Conservation (phyloP, 1,140 invertebrate species). For the Drosophila cardini region DNA sequence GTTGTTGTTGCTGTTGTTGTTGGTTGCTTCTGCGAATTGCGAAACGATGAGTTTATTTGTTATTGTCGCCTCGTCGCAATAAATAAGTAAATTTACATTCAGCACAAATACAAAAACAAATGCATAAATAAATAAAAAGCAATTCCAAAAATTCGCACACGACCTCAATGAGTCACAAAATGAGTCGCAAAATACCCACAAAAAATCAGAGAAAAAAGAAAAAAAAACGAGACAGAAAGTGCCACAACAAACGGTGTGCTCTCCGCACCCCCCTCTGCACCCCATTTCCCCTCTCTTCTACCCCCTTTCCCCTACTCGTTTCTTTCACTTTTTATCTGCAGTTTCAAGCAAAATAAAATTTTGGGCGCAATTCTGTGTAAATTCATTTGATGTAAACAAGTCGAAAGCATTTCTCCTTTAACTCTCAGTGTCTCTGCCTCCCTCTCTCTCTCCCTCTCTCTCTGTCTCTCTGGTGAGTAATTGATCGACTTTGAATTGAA, state of each 20-base stretch:
- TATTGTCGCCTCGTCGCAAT: conserved; percentile 57
- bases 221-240: conserved; percentile 31
- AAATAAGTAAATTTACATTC: conserved; percentile 80
- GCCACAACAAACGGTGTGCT: conserved; percentile 30
- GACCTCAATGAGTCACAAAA: conserved; percentile 75
- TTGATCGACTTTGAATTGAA: conserved; percentile 35
- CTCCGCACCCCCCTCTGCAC: conserved; percentile 13
- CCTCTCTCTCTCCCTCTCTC: not conserved
- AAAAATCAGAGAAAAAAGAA: conserved; percentile 1
- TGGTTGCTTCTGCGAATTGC: conserved; percentile 60
- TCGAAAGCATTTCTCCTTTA: conserved; percentile 4
- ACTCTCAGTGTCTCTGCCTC: not conserved
- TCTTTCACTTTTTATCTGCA: not conserved
- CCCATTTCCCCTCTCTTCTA: not conserved
- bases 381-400: conserved; percentile 24
- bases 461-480: conserved; percentile 3
- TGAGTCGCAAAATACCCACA: conserved; percentile 10
- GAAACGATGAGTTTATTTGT: conserved; percentile 49
- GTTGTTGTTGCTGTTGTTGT: conserved; percentile 25
- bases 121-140: conserved; percentile 80
- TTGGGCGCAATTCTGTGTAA: conserved; percentile 1
- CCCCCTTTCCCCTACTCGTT: not conserved
- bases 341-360: conserved; percentile 13
- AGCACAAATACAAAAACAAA: conserved; percentile 77
- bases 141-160: conserved; percentile 82